Percentiles rank a stretch among this genome's conserved stretches.
These are phyloP conservation scores for Tinea pellionella DNA, from an alignment of 2,888 invertebrate species.

Conservation along the genomic window DNA sequence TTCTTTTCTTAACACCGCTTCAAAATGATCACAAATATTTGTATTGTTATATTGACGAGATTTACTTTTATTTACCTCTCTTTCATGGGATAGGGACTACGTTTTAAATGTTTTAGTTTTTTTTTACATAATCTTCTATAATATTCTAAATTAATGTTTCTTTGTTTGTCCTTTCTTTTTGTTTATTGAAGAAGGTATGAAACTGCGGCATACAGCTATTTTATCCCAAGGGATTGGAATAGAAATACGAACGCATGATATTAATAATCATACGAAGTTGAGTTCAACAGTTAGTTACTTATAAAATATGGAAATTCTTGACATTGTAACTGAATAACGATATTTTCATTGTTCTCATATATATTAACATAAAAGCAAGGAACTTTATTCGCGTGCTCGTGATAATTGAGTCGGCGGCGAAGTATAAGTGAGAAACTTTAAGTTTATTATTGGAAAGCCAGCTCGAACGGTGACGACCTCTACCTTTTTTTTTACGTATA, in stretches of 20 bases:
- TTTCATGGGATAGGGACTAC: neutral
- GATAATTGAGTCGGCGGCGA: neutral
- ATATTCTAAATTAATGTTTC: no score
- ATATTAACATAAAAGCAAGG: neutral
- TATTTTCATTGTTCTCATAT: neutral
- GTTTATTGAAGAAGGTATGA: no score
- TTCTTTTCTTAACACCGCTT: conserved; percentile 21
- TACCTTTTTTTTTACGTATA: neutral
- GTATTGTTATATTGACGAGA: conserved; percentile 1
- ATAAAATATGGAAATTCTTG: no score
- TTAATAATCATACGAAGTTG: no score
- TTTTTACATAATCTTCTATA: no score
- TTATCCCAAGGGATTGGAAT: no score
- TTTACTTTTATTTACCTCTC: neutral
- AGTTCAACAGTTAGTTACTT: no score
- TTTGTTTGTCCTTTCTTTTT: no score
- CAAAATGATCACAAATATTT: conserved; percentile 12
- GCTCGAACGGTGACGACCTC: neutral
- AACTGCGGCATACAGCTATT: no score
- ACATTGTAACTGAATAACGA: neutral
- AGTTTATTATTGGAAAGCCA: neutral
- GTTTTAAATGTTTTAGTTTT: no score
- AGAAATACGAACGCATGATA: no score
- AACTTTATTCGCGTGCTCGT: neutral
- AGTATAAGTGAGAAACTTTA: neutral